These are phyloP conservation scores for Hiodon alosoides DNA, from an alignment of 2,113 vertebrate genomes.

Conservation along the genomic window DNA sequence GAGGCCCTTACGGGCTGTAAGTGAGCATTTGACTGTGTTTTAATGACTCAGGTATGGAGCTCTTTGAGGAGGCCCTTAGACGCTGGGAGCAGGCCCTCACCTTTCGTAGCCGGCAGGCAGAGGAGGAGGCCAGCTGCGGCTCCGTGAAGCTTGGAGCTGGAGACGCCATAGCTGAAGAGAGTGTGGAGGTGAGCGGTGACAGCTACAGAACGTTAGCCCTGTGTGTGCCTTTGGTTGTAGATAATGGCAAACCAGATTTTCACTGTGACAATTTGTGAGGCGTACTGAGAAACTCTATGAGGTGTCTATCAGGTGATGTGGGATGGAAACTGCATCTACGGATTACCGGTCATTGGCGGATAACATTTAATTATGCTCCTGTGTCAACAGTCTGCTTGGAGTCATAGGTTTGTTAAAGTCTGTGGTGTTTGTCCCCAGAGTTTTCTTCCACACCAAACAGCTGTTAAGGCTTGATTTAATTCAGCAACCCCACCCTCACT, in stretches of 20 bases:
- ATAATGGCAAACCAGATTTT: no score
- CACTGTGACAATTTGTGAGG: no score
- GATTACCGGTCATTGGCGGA: no score
- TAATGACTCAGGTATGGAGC: slow-evolving; percentile 78
- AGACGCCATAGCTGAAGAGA: slow-evolving; percentile 87
- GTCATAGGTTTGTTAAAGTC: neutral
- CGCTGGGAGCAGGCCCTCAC: slow-evolving; percentile 91
- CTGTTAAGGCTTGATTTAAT: neutral
- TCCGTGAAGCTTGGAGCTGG: slow-evolving; percentile 80
- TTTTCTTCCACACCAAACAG: neutral
- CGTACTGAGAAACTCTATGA: no score
- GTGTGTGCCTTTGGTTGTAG: no score
- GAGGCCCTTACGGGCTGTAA: neutral
- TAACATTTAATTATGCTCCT: no score
- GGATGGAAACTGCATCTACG: no score
- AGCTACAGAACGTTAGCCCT: neutral
- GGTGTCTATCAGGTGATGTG: no score
- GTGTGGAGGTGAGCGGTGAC: slow-evolving; percentile 68
- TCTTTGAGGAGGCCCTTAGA: slow-evolving; percentile 87
- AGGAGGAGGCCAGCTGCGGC: slow-evolving; percentile 74
- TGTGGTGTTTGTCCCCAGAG: neutral
- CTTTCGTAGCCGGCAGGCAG: slow-evolving; percentile 75
- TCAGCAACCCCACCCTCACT: neutral
- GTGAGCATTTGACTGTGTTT: neutral
- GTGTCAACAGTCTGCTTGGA: no score